Base-by-base conservation (phyloP, 2,113 vertebrate species). In the Pogona vitticeps region DNA sequence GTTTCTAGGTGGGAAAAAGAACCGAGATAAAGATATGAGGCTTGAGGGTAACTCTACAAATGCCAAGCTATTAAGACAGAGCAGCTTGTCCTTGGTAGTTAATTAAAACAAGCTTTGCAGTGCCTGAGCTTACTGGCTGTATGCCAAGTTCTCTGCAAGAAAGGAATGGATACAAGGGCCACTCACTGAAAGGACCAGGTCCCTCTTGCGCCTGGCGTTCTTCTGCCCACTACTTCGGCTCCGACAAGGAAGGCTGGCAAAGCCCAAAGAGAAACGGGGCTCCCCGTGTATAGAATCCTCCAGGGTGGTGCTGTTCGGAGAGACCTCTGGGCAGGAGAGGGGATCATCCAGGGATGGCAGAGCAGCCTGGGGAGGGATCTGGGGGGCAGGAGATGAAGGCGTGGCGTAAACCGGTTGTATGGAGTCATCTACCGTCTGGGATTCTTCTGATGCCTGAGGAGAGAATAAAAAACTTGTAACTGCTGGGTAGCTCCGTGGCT, bases 101-200 rank as follows among this genome's bases (percentile, higher is more conserved):
- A 65, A 76, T 81, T 33, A 80, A 76, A 81, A 65, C 18, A 31
- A 67, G 70, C 3, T 52, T 13, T 70, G 21, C 58, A 20, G 78
- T 46, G n/a, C 10, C 40, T 63, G 21, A 56, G 65, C 46, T 3
- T 1, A 14, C 40, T 56, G 63, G 15, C n/a, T 15, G 31, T 15
- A 14, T 14, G 52, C 58, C 58, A 33, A 7, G 28, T 42, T 15
- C 14, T 23, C 73, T 10, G 38, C 28, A 4, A 67, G 5, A 20
- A 52, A 46, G 21, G 1, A 46, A 67, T 17, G 4, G 13, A 56
- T 6, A 7, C 7, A 76, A 36, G 36, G 46, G 46, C 36, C 38
- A 95, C 96, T 96, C 89, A 96, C 96, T 1, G 96, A 96, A 0
- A 96, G 93, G n/a, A 96, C 96, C 80, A 96, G 89, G 83, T 96